phyloP scores from a whole-genome alignment of 2,888 invertebrate genomes.

The Entomobrya proxima region DNA sequence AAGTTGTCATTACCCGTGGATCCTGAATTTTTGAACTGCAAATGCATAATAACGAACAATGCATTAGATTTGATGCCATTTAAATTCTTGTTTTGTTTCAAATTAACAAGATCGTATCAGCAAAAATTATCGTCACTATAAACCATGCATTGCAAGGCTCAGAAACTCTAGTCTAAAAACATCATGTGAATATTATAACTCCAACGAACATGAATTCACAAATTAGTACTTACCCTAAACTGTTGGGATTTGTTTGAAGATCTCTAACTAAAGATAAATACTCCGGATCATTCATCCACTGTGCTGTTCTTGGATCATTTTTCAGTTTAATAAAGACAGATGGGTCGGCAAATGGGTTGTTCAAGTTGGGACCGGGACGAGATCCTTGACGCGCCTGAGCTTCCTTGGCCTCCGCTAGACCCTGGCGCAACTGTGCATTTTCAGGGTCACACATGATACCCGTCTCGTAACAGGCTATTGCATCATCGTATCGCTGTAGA shows the following conservation, averaged over 20 bases:
- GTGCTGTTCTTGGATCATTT: conserved; percentile 84
- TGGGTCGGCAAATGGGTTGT: conserved; percentile 81
- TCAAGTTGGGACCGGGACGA: conserved; percentile 75
- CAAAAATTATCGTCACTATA: neutral
- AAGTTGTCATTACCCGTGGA: conserved; percentile 83
- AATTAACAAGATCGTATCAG: neutral
- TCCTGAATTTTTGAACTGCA: conserved; percentile 81
- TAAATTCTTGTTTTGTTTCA: no score
- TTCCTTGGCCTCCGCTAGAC: conserved; percentile 82
- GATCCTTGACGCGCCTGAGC: conserved; percentile 69
- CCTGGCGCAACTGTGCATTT: conserved; percentile 84
- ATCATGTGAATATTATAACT: conserved; percentile 14
- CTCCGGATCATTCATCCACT: conserved; percentile 85
- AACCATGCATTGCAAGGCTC: no score
- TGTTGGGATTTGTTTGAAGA: conserved; percentile 83
- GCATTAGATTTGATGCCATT: no score
- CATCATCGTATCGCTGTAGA: conserved; percentile 85
- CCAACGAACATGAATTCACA: neutral
- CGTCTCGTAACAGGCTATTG: conserved; percentile 86
- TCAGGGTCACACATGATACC: conserved; percentile 85
- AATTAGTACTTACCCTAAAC: conserved; percentile 77
- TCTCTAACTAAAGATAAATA: conserved; percentile 80
- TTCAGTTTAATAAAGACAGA: conserved; percentile 82
- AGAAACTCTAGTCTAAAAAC: conserved; percentile 37
- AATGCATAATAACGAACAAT: neutral